Evolutionary conservation across 1,140 invertebrate genomes (phyloP).

Genomic region (Pseudomyrmex cubaensis): DNA sequence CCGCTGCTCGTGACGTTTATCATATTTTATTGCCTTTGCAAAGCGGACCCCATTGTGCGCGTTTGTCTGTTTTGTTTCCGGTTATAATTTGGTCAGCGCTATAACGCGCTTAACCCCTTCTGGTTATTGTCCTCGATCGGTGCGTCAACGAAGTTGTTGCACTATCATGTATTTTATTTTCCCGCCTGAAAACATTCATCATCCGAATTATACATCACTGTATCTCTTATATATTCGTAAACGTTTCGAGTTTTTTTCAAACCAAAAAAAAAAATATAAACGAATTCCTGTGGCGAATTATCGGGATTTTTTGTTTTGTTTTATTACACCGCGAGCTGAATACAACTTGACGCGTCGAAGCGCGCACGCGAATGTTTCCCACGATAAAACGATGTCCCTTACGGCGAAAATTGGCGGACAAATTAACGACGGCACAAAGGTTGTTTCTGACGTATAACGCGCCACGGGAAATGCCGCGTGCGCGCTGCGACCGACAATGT

Average conservation of each 20-base stretch:
- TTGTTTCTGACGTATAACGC: neutral
- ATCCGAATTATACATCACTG: neutral
- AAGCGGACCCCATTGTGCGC: constrained; percentile 74
- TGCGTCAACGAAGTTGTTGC: constrained; percentile 65
- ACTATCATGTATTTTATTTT: constrained; percentile 64
- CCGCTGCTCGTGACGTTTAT: constrained; percentile 78
- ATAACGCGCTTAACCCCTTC: constrained; percentile 23
- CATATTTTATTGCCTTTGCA: constrained; percentile 79
- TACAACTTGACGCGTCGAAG: constrained; percentile 31
- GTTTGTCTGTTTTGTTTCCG: constrained; percentile 79
- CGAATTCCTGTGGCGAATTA: neutral
- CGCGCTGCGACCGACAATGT: constrained; percentile 13
- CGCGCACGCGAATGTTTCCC: constrained; percentile 13
- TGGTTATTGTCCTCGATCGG: constrained; percentile 62
- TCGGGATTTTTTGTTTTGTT: neutral
- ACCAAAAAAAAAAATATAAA: no score
- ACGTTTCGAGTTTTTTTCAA: neutral
- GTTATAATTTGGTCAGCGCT: constrained; percentile 74
- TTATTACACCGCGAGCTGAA: no score
- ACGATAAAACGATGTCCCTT: constrained; percentile 39
- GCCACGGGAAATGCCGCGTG: constrained; percentile 32
- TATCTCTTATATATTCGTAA: neutral
- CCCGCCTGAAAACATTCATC: constrained; percentile 22
- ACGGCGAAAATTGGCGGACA: constrained; percentile 41
- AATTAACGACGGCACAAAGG: neutral